phyloP scores from a whole-genome alignment of 1,140 invertebrate genomes.

The Eupristina koningsbergeri region DNA sequence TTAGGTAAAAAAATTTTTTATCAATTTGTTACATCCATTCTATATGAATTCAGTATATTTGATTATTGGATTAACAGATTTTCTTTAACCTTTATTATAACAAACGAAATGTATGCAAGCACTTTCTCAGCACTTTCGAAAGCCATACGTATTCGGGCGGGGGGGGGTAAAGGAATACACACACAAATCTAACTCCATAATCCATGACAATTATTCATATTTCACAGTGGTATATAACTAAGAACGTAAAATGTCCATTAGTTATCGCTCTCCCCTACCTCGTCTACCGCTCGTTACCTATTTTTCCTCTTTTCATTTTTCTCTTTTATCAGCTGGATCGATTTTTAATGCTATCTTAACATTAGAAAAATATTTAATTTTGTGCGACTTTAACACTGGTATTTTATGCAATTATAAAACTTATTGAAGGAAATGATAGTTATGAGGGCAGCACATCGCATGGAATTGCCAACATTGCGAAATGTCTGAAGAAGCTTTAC shows the following conservation, averaged over 20 bases:
- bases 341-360: slow-evolving; percentile 21
- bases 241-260: slow-evolving; percentile 69
- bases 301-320: slow-evolving; percentile 1
- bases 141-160: not conserved
- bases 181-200: slow-evolving; percentile 54
- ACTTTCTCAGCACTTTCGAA: not conserved
- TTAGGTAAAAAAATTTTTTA: too few species aligned
- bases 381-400: not conserved
- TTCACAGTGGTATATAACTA: slow-evolving; percentile 67
- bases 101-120: not conserved
- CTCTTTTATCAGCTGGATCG: not conserved
- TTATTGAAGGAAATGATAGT: not conserved
- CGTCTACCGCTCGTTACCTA: not conserved
- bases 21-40: too few species aligned
- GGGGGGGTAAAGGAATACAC: not conserved
- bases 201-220: slow-evolving; percentile 67
- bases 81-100: not conserved
- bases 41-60: not conserved
- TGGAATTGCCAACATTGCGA: slow-evolving; percentile 49
- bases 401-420: not conserved
- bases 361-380: not conserved
- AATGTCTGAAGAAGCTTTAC: not conserved
- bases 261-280: slow-evolving; percentile 59
- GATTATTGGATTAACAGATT: not conserved
- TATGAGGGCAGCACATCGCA: too few species aligned